Conservation (phyloP, 2,113 vertebrate genomes). For the Rhynchopsitta pachyrhyncha region DNA sequence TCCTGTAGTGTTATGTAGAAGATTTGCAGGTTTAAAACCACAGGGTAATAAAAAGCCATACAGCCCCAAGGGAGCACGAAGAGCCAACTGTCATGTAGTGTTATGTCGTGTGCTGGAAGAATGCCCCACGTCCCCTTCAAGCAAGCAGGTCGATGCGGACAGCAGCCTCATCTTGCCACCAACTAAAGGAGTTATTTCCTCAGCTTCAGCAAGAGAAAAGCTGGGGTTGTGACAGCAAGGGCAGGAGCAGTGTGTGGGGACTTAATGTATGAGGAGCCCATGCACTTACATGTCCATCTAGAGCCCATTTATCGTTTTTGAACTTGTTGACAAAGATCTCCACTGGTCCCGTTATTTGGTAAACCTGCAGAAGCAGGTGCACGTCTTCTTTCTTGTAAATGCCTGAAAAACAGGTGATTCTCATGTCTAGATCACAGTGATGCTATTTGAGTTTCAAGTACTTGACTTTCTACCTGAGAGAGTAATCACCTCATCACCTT, state of each 20-base stretch:
- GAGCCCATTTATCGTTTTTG: constrained; percentile 92
- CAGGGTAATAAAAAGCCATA: not conserved
- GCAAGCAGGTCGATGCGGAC: not conserved
- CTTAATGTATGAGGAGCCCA: accelerated
- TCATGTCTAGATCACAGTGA: not conserved
- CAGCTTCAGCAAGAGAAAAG: not conserved
- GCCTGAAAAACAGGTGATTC: constrained; percentile 70
- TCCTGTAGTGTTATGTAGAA: not conserved
- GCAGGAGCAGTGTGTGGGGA: not conserved
- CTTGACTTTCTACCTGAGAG: not conserved
- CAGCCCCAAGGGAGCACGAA: not conserved
- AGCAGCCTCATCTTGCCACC: not conserved
- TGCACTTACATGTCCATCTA: constrained; percentile 92
- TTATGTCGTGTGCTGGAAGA: not conserved
- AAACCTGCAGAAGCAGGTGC: constrained; percentile 92
- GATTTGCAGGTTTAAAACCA: not conserved
- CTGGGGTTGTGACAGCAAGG: accelerated
- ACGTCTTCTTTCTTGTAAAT: constrained; percentile 92
- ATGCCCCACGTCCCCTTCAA: not conserved
- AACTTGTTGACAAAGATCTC: constrained; percentile 96
- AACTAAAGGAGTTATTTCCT: not conserved
- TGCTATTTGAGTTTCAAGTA: not conserved
- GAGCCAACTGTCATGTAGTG: accelerated
- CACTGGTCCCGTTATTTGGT: constrained; percentile 89
- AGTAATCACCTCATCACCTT: not conserved